These are phyloP conservation scores for Hipposideros larvatus DNA, from an alignment of 2,797 vertebrate genomes.

Conservation along the genomic window DNA sequence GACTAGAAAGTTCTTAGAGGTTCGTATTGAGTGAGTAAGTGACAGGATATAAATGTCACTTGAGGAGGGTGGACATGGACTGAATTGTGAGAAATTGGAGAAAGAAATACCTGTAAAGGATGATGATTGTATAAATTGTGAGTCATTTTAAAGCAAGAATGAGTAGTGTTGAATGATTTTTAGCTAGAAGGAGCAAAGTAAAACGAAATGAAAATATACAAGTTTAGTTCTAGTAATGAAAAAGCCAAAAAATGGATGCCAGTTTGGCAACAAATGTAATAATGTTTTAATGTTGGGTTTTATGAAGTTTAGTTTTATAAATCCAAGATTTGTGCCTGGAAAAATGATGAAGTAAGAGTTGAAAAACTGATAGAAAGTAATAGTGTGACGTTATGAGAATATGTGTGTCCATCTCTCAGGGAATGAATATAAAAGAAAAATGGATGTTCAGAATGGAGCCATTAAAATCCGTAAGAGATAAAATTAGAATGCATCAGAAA, in stretches of 20 bases:
- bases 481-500: not conserved
- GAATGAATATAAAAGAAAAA: not conserved
- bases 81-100: not conserved
- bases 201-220: not conserved
- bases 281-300: not conserved
- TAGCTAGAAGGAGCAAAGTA: not conserved
- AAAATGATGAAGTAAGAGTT: constrained; percentile 6
- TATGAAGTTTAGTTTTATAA: constrained; percentile 43
- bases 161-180: not conserved
- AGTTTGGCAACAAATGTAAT: constrained; percentile 17
- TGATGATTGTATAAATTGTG: not conserved
- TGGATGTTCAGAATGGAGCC: not conserved
- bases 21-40: not conserved
- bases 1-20: not conserved
- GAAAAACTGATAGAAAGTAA: not conserved
- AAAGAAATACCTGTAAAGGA: not conserved
- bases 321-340: not conserved
- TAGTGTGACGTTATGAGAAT: not conserved
- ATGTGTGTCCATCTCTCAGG: not conserved
- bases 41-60: not conserved
- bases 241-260: not conserved
- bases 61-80: not conserved
- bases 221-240: not conserved
- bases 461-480: constrained; percentile 17
- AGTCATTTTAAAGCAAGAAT: not conserved